phyloP scores from a whole-genome alignment of 2,888 invertebrate genomes.

The Hipparchia sbordonii region DNA sequence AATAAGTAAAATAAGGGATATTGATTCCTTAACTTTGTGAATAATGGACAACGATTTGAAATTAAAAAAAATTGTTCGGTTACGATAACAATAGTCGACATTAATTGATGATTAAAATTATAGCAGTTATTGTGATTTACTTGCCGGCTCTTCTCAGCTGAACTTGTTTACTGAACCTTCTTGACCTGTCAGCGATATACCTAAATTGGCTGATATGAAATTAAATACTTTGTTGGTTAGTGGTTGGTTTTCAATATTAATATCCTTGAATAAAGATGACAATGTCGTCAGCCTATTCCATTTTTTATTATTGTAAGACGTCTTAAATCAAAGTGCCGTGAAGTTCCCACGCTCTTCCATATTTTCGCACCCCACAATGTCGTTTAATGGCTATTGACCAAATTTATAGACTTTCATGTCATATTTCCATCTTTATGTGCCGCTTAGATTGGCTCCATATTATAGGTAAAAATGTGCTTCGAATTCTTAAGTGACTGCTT shows the following conservation, averaged over 20 bases:
- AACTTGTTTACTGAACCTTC: no score
- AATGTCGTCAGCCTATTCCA: slow-evolving; percentile 50
- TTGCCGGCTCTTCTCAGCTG: no score
- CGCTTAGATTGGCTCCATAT: slow-evolving; percentile 58
- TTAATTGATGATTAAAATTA: no score
- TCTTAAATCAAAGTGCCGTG: slow-evolving; percentile 77
- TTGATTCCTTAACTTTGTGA: no score
- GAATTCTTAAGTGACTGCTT: slow-evolving; percentile 12
- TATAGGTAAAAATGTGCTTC: slow-evolving; percentile 33
- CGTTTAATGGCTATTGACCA: slow-evolving; percentile 80
- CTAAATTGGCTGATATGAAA: no score
- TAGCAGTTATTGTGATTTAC: no score
- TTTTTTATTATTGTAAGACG: slow-evolving; percentile 39
- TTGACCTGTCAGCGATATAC: no score
- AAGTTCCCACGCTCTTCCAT: slow-evolving; percentile 74
- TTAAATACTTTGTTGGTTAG: not conserved
- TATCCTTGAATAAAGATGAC: not conserved
- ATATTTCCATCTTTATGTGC: slow-evolving; percentile 78
- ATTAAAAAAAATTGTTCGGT: no score
- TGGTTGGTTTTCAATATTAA: not conserved
- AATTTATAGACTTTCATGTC: slow-evolving; percentile 80
- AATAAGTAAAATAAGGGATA: no score
- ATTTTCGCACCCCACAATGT: slow-evolving; percentile 79
- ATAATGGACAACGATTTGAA: no score
- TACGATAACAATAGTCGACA: no score